These are phyloP conservation scores for Meta bourneti DNA, from an alignment of 2,888 invertebrate species.

Conservation along the genomic window DNA sequence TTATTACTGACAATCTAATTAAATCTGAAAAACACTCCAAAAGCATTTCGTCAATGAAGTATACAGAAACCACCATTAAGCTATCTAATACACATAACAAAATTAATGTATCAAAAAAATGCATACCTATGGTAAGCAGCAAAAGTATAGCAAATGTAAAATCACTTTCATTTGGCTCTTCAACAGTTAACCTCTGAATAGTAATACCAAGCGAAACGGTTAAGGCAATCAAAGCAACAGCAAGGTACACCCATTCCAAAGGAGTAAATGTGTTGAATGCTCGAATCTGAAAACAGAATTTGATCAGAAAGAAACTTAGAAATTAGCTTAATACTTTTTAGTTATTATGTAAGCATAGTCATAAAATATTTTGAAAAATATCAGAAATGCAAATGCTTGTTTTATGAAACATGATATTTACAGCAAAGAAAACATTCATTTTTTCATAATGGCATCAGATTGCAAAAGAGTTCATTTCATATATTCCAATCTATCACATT, in stretches of 20 bases:
- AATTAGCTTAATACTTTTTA: neutral
- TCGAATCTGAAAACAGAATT: slow-evolving; percentile 46
- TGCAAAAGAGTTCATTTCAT: no score
- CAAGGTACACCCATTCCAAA: slow-evolving; percentile 75
- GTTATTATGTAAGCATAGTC: neutral
- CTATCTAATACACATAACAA: neutral
- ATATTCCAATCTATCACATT: no score
- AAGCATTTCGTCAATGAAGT: no score
- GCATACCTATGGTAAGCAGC: slow-evolving; percentile 66
- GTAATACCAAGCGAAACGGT: slow-evolving; percentile 68
- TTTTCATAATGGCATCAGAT: no score
- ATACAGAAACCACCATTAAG: no score
- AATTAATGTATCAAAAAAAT: neutral
- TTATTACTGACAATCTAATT: no score
- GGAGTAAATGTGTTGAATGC: slow-evolving; percentile 66
- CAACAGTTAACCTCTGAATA: slow-evolving; percentile 63
- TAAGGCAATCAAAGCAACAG: slow-evolving; percentile 65
- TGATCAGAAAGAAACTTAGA: neutral
- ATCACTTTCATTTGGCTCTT: slow-evolving; percentile 67
- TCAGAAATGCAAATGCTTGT: neutral
- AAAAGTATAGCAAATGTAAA: slow-evolving; percentile 75
- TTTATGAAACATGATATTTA: no score
- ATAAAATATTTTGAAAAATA: neutral
- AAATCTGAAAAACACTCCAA: no score
- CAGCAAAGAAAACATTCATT: no score